These are phyloP conservation scores for Epiblema foenella DNA, from an alignment of 2,888 invertebrate species.

Conservation along the genomic window DNA sequence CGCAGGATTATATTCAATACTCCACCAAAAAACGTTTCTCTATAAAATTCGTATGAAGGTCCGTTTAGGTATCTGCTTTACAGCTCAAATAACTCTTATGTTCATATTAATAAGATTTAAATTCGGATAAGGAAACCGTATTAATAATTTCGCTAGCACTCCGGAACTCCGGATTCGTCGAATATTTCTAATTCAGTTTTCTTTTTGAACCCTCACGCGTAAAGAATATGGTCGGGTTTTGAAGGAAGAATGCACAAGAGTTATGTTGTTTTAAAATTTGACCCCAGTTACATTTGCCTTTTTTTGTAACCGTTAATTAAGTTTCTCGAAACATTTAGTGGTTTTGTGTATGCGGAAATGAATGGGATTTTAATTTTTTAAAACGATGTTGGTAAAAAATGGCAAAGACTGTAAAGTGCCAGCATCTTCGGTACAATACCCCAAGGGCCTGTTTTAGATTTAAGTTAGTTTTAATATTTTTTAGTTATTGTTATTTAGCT, in stretches of 20 bases:
- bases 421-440: too few relatives aligned
- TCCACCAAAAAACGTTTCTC: not conserved
- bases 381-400: not conserved
- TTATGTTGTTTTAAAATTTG: slow-evolving; percentile 2
- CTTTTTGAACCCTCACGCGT: not conserved
- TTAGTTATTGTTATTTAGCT: too few relatives aligned
- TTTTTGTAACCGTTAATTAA: slow-evolving; percentile 21
- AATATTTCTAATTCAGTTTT: slow-evolving; percentile 4
- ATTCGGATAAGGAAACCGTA: not conserved
- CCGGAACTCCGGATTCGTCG: slow-evolving; percentile 32
- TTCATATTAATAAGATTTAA: not conserved
- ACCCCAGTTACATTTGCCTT: slow-evolving; percentile 9
- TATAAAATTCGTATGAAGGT: slow-evolving; percentile 1
- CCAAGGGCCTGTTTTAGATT: too few relatives aligned
- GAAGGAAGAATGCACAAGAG: not conserved
- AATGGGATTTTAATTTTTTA: slow-evolving; percentile 21
- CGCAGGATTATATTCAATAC: not conserved
- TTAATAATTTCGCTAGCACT: slow-evolving; percentile 30
- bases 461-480: too few relatives aligned
- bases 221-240: not conserved
- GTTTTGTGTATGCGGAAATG: slow-evolving; percentile 21
- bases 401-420: not conserved
- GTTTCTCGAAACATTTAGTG: slow-evolving; percentile 15
- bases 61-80: slow-evolving; percentile 18
- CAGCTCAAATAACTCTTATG: not conserved